Base-by-base conservation (phyloP, 2,888 invertebrate genomes). In the Alloscopus bannaensis region DNA sequence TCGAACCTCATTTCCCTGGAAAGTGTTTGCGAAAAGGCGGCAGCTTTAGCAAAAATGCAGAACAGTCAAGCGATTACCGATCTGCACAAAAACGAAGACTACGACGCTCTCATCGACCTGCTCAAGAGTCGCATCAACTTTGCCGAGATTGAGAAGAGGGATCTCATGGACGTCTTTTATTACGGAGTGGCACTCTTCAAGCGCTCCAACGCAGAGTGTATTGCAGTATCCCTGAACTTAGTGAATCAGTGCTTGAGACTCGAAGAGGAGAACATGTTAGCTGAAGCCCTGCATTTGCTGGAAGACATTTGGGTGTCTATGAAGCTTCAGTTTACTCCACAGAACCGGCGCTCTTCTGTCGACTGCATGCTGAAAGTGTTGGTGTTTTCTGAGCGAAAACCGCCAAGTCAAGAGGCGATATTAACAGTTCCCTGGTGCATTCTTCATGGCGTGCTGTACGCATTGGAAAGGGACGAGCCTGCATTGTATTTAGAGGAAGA, bases 31-130 rank as follows among this genome's bases (percentile, higher is more conserved):
- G 81, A 83, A 50, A 85, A 85, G 24, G 57, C 83, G 0, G 57
- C 65, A 13, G 73, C 80, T 20, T 75, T 84, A 0, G 45, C 83
- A 3, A 80, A 82, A 62, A 81, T 85, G 82, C 79, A 85, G 55
- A 85, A 83, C 29, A 65, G 83, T n/a, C 83, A 80, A 57, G 59
- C 76, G 8, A 81, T 85, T 8, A 82, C 76, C 87, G 90, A 91
- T 72, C 88, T 94, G n/a, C 93, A 92, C 87, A 91, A 92, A 24
- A 90, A 90, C 20, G 91, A 92, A 50, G 90, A 91, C 65, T 94
- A 92, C 87, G 89, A 90, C 22, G 92, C 93, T 86, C 91, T 94
- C 0, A 90, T 93, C 20, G 89, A 90, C 20, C 92, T 94, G 83
- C 88, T 94, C 0, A 36, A 77, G 26, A 47, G 64, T 0, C 65